A percentile compares a stretch with the other conserved stretches of the same genome.
Evolutionary conservation across 2,888 invertebrate species (phyloP).

Genomic region (Arctia plantaginis): DNA sequence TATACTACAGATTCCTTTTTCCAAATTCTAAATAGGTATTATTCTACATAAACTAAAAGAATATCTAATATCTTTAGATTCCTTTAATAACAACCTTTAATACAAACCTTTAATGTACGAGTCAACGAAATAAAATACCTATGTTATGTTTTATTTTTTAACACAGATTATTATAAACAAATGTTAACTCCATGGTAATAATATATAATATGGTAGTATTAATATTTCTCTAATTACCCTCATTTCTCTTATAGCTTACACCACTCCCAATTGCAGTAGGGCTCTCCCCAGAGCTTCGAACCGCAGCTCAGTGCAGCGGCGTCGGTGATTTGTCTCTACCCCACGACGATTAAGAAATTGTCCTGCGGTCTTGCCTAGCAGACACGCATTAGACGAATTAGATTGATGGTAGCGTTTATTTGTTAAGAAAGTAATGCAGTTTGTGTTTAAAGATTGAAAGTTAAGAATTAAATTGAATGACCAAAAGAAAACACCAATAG

Average conservation of each 20-base stretch:
- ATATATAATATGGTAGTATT: too few species aligned
- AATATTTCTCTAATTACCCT: constrained; percentile 22
- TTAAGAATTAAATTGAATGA: not conserved
- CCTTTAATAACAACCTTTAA: too few species aligned
- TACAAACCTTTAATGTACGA: too few species aligned
- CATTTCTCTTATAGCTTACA: constrained; percentile 38
- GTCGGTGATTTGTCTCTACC: constrained; percentile 80
- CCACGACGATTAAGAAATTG: constrained; percentile 79
- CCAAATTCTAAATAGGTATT: too few species aligned
- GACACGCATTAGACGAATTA: constrained; percentile 43
- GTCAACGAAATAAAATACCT: too few species aligned
- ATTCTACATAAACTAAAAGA: too few species aligned
- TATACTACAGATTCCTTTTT: too few species aligned
- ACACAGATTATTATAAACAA: too few species aligned
- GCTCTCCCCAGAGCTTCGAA: constrained; percentile 67
- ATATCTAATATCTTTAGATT: too few species aligned
- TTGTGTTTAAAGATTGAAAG: not conserved
- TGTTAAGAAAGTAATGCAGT: constrained; percentile 10
- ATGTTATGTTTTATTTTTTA: too few species aligned
- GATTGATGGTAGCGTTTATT: constrained; percentile 36
- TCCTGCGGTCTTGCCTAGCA: constrained; percentile 53
- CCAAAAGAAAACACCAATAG: not conserved
- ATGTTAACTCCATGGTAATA: too few species aligned
- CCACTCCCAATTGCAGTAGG: constrained; percentile 58
- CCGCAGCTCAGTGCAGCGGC: constrained; percentile 73